phyloP scores from a whole-genome alignment of 2,113 vertebrate genomes.

The Copsychus sechellarum region DNA sequence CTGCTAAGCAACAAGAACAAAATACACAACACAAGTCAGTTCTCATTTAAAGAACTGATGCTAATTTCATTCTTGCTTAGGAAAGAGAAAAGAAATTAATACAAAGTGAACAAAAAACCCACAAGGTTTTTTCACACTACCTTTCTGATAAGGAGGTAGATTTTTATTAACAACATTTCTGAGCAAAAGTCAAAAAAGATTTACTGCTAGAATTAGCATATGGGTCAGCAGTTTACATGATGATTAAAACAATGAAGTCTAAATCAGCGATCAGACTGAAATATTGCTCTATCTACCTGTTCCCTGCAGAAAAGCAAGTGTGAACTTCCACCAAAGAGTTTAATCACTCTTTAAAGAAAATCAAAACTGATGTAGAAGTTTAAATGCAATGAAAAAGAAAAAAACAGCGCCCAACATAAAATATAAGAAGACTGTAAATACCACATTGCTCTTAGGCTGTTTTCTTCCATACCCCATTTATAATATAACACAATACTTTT shows the following conservation, averaged over 20 bases:
- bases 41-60: neutral
- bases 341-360: neutral
- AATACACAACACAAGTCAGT: neutral
- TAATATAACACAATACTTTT: neutral
- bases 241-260: neutral
- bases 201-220: neutral
- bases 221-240: neutral
- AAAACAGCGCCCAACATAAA: neutral
- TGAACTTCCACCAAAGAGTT: neutral
- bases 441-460: neutral
- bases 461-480: neutral
- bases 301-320: neutral
- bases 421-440: neutral
- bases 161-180: neutral
- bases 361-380: neutral
- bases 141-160: neutral
- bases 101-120: neutral
- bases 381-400: neutral
- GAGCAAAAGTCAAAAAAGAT: neutral
- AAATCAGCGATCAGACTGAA: neutral
- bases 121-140: neutral
- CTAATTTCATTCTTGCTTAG: neutral
- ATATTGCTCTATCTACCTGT: neutral
- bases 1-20: constrained; percentile 41
- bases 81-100: neutral